Evolutionary conservation across 2,113 vertebrate species (phyloP).

Genomic region (Poeciliopsis occidentalis): DNA sequence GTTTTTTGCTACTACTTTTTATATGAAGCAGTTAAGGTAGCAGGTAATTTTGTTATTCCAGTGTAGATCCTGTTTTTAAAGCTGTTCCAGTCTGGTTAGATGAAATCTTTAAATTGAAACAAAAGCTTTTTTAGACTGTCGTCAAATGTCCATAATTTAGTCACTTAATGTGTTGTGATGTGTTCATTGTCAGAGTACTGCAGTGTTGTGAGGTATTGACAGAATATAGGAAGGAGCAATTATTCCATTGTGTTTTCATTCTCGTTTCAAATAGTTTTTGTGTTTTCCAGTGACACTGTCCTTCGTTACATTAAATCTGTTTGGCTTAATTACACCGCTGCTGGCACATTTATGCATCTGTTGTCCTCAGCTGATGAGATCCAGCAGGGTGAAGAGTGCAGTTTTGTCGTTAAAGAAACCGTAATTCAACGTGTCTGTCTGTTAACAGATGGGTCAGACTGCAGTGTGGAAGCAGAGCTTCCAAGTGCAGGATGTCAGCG

Average conservation of each 20-base stretch:
- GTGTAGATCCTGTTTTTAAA: neutral
- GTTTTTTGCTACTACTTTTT: neutral
- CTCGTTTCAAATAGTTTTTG: neutral
- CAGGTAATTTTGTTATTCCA: neutral
- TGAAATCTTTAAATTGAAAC: neutral
- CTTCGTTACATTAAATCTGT: constrained; percentile 5
- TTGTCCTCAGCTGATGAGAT: neutral
- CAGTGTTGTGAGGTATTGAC: neutral
- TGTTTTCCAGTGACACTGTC: constrained; percentile 1
- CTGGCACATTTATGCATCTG: neutral
- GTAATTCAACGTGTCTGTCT: constrained; percentile 3
- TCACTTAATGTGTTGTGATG: neutral
- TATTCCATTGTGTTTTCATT: neutral
- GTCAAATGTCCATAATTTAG: neutral
- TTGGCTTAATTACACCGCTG: constrained; percentile 1
- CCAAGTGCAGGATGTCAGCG: neutral
- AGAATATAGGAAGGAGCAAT: neutral
- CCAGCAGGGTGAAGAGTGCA: neutral
- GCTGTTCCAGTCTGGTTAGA: too few species aligned
- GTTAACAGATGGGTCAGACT: neutral
- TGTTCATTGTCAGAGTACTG: neutral
- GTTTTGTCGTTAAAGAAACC: neutral
- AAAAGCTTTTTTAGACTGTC: neutral
- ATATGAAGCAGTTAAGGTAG: neutral
- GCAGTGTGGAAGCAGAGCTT: neutral